phyloP scores from a whole-genome alignment of 1,140 invertebrate genomes.

The Ceratosolen solmsi region DNA sequence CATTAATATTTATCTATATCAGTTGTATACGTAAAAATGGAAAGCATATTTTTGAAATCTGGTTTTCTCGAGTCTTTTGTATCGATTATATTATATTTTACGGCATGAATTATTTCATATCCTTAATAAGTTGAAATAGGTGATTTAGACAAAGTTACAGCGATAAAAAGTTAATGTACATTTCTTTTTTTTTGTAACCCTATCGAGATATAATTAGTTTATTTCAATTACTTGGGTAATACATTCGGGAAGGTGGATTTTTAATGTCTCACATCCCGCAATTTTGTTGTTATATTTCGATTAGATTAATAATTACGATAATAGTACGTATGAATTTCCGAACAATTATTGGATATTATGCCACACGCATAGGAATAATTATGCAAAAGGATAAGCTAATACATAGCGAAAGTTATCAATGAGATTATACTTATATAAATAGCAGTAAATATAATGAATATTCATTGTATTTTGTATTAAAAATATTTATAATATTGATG shows the following conservation, averaged over 20 bases:
- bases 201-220: background rate
- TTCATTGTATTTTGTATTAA: background rate
- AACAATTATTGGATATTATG: no score
- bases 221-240: no score
- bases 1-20: background rate
- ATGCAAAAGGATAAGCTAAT: background rate
- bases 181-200: background rate
- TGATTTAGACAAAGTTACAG: background rate
- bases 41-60: background rate
- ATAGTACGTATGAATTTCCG: no score
- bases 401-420: background rate
- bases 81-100: background rate
- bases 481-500: background rate
- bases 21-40: background rate
- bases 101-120: background rate
- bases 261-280: no score
- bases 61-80: background rate
- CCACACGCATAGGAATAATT: no score
- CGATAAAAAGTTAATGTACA: background rate
- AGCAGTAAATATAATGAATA: background rate
- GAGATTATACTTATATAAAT: background rate
- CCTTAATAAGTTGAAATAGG: background rate
- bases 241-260: no score
- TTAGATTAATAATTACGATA: no score
- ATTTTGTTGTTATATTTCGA: no score